Evolutionary conservation across 2,888 invertebrate genomes (phyloP).

Genomic region (Mesorhabditis spiculigera): DNA sequence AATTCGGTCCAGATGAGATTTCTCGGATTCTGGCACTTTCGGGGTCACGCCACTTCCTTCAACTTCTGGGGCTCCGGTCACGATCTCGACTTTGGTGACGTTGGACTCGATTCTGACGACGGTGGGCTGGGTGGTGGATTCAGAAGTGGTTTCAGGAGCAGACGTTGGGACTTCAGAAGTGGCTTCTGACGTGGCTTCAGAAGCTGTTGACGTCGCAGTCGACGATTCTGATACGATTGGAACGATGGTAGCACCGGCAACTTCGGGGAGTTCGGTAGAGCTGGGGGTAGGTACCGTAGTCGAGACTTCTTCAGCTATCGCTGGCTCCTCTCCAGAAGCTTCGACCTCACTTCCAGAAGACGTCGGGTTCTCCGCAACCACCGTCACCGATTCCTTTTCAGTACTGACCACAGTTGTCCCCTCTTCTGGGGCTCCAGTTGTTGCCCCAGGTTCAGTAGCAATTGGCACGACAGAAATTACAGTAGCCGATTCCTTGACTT

Average conservation of each 20-base stretch:
- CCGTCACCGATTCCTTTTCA: conserved; percentile 7
- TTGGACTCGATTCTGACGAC: too few species aligned
- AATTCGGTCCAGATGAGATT: too few species aligned
- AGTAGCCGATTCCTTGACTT: conserved; percentile 15
- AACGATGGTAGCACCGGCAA: too few species aligned
- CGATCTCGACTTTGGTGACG: too few species aligned
- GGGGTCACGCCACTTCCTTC: conserved; percentile 17
- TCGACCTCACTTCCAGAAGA: conserved; percentile 10
- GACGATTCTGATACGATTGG: too few species aligned
- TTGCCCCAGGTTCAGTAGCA: conserved; percentile 13
- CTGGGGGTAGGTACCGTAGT: not conserved
- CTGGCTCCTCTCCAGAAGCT: conserved; percentile 19
- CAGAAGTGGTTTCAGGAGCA: too few species aligned
- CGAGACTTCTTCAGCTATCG: conserved; percentile 12
- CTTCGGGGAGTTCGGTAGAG: too few species aligned
- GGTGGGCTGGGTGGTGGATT: too few species aligned
- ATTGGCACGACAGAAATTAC: conserved; percentile 8
- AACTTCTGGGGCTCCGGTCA: not conserved
- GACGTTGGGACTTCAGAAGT: too few species aligned
- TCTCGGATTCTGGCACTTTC: too few species aligned
- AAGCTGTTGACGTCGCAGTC: not conserved
- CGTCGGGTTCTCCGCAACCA: conserved; percentile 11
- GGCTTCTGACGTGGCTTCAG: not conserved
- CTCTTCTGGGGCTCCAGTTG: conserved; percentile 19
- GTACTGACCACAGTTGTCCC: conserved; percentile 12